Percentiles rank a stretch among this genome's conserved stretches.
Evolutionary conservation across 2,888 invertebrate genomes (phyloP).

Genomic region (Cremastinae sp.): DNA sequence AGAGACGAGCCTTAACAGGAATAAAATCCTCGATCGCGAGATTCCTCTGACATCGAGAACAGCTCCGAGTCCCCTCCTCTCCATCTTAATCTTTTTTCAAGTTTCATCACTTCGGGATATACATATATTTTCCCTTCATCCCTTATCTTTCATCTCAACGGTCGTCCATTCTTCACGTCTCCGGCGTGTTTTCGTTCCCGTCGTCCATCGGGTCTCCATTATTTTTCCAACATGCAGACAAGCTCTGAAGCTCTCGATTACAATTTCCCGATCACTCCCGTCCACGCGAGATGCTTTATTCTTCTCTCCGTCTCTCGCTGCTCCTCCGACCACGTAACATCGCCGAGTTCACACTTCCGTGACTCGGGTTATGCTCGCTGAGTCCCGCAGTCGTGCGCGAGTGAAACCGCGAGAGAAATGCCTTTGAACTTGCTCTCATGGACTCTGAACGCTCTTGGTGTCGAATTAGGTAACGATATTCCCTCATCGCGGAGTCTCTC

Average conservation of each 20-base stretch:
- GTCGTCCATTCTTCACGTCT: neutral
- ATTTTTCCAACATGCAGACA: too few species aligned
- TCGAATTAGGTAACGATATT: conserved; percentile 3
- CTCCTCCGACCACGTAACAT: neutral
- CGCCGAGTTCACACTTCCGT: neutral
- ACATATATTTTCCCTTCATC: too few species aligned
- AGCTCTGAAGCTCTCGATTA: too few species aligned
- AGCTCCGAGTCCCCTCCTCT: neutral
- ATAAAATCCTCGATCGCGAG: conserved; percentile 18
- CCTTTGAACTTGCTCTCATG: conserved; percentile 68
- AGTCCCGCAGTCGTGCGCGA: conserved; percentile 1
- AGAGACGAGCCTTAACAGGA: conserved; percentile 12
- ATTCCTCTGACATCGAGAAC: conserved; percentile 17
- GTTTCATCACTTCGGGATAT: too few species aligned
- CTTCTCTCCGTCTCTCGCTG: conserved; percentile 8
- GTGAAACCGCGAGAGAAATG: conserved; percentile 67
- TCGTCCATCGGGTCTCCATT: too few species aligned
- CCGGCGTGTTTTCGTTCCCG: neutral
- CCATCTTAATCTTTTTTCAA: neutral
- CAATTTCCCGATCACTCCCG: too few species aligned
- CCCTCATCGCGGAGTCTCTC: neutral
- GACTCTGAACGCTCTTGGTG: conserved; percentile 47
- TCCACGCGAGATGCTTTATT: too few species aligned
- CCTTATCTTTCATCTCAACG: neutral
- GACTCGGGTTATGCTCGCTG: conserved; percentile 4